Evolutionary conservation across 1,140 invertebrate species (phyloP).

Genomic region (Aleiodes sp.): DNA sequence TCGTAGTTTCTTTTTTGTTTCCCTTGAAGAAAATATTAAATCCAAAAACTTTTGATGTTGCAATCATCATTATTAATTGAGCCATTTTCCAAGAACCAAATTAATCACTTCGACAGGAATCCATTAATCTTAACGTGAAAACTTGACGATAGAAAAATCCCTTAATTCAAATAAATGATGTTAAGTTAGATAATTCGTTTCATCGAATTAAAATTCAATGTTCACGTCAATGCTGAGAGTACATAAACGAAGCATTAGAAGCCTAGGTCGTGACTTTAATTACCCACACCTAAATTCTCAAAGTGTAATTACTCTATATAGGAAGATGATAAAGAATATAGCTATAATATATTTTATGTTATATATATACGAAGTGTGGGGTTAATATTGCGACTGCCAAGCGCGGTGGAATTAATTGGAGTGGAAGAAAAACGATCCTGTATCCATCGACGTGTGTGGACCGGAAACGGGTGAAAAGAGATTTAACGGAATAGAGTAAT

Average conservation of each 20-base stretch:
- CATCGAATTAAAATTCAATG: conserved; percentile 2
- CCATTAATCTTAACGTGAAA: no score
- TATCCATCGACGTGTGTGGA: neutral
- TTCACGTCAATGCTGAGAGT: neutral
- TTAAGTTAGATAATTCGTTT: neutral
- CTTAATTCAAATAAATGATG: neutral
- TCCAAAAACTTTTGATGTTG: no score
- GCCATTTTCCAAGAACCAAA: no score
- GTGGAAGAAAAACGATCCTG: conserved; percentile 8
- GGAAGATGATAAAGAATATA: no score
- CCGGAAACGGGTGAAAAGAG: conserved; percentile 2
- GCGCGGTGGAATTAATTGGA: conserved; percentile 17
- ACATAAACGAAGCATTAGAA: neutral
- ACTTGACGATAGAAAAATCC: no score
- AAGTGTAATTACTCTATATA: neutral
- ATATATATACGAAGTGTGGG: no score
- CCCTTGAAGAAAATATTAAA: no score
- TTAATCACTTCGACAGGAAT: no score
- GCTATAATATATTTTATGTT: no score
- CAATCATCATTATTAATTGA: no score
- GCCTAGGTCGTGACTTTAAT: conserved; percentile 15
- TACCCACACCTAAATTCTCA: conserved; percentile 12
- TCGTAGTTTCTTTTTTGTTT: no score
- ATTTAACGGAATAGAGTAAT: conserved; percentile 9
- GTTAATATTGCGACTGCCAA: neutral